A percentile compares a stretch with the other conserved stretches of the same genome.
Evolutionary conservation across 2,888 invertebrate species (phyloP).

Genomic region (Pachydiplax longipennis): DNA sequence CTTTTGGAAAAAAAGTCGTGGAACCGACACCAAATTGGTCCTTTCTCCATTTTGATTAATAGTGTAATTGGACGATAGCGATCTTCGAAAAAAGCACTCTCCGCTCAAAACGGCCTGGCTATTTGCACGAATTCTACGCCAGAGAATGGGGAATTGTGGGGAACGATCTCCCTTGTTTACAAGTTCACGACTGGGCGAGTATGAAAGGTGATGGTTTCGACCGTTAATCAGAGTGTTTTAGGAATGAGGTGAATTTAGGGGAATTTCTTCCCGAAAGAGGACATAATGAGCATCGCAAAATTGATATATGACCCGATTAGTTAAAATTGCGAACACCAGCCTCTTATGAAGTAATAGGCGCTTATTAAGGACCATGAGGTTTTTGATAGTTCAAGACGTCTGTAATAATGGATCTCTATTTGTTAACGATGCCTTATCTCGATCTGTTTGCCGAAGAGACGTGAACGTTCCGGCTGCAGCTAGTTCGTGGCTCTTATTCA

Average conservation of each 20-base stretch:
- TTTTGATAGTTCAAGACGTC: background rate
- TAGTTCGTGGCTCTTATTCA: background rate
- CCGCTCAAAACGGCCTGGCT: background rate
- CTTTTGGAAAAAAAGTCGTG: constrained; percentile 17
- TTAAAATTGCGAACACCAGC: background rate
- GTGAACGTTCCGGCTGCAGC: background rate
- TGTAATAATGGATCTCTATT: constrained; percentile 17
- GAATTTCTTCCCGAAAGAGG: background rate
- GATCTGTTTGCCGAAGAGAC: background rate
- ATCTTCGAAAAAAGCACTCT: background rate
- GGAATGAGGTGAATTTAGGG: background rate
- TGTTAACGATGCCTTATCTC: background rate
- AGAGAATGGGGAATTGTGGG: background rate
- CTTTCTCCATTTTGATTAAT: constrained; percentile 39
- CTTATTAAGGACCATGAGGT: background rate
- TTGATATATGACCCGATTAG: background rate
- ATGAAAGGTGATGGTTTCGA: background rate
- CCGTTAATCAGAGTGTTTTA: background rate
- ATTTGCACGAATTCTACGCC: background rate
- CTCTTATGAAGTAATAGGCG: background rate
- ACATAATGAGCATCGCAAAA: background rate
- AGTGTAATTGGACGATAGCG: background rate
- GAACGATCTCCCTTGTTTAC: background rate
- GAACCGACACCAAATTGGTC: constrained; percentile 5
- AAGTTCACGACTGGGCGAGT: background rate